Evolutionary conservation across 2,797 vertebrate species (phyloP).

Genomic region (Heteromormyrus szaboi): DNA sequence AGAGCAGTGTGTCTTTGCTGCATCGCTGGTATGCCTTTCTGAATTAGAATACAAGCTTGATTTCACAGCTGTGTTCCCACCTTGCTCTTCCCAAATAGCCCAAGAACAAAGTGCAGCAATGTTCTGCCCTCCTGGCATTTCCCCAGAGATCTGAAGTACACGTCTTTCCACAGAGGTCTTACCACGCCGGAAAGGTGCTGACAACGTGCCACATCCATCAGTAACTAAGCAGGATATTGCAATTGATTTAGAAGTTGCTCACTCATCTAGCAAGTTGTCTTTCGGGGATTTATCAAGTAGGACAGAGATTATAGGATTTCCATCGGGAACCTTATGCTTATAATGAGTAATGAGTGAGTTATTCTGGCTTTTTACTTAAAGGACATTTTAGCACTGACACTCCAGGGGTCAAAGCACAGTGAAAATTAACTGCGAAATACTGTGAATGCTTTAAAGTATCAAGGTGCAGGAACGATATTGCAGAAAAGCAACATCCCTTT

Average conservation of each 20-base stretch:
- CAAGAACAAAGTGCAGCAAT: background rate
- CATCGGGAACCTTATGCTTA: background rate
- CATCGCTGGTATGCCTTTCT: background rate
- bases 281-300: background rate
- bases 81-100: background rate
- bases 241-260: background rate
- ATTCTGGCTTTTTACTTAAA: background rate
- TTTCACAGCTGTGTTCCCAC: background rate
- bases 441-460: constrained; percentile 47
- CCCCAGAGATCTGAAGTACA: background rate
- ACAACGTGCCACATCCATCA: background rate
- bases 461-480: background rate
- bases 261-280: constrained; percentile 1
- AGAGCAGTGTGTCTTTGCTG: background rate
- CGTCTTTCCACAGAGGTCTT: background rate
- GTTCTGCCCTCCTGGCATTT: background rate
- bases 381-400: background rate
- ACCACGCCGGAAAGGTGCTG: background rate
- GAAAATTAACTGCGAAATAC: constrained; percentile 20
- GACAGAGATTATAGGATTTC: background rate
- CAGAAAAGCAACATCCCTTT: background rate
- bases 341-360: background rate
- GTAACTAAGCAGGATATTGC: background rate
- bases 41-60: background rate
- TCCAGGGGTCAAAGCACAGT: background rate